Evolutionary conservation across 1,140 invertebrate species (phyloP).

Genomic region (Drosophila repletoides): DNA sequence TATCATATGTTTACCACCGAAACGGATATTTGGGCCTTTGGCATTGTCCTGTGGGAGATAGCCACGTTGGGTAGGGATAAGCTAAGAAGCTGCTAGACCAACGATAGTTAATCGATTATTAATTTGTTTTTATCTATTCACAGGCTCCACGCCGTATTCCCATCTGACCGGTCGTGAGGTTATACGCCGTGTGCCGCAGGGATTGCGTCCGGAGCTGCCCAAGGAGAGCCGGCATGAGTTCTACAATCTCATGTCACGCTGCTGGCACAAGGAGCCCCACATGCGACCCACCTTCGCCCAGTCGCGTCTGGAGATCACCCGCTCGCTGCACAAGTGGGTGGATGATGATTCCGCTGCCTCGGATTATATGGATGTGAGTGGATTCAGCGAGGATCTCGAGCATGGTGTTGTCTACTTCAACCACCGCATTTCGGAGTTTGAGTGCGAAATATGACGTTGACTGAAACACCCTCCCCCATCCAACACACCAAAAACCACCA

Average conservation of each 20-base stretch:
- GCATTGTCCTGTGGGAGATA: conserved; percentile 93
- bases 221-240: conserved; percentile 89
- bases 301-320: conserved; percentile 87
- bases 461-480: conserved; percentile 47
- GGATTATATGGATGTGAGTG: conserved; percentile 90
- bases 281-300: conserved; percentile 88
- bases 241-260: conserved; percentile 89
- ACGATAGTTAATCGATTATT: too few species aligned
- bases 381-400: conserved; percentile 87
- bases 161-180: conserved; percentile 91
- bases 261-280: conserved; percentile 90
- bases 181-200: conserved; percentile 88
- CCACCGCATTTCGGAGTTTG: conserved; percentile 84
- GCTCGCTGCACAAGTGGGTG: conserved; percentile 78
- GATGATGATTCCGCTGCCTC: conserved; percentile 88
- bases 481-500: conserved; percentile 14
- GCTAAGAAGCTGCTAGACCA: not conserved
- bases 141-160: conserved; percentile 92
- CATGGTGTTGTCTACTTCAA: conserved; percentile 82
- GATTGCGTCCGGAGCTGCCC: conserved; percentile 89
- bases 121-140: not conserved
- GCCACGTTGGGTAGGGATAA: conserved; percentile 87
- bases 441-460: conserved; percentile 85
- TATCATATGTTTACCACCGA: conserved; percentile 90
- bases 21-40: conserved; percentile 94